Base-by-base conservation (phyloP, 2,888 invertebrate species). In the Coleophora flavipennella region DNA sequence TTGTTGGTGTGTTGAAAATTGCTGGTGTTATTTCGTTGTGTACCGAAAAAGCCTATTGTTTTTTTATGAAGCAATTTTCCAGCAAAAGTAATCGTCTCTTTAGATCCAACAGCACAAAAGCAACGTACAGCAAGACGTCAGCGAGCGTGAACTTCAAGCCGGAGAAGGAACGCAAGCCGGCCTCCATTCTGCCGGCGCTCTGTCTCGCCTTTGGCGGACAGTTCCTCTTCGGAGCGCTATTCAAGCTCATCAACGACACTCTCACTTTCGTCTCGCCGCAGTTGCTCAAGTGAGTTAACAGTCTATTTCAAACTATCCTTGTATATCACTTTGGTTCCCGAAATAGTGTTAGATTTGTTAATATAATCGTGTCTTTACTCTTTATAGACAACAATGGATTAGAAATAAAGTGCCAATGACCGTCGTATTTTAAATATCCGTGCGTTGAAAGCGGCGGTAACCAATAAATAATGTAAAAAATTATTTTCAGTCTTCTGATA, bases 261-360 rank as follows among this genome's bases (percentile, higher is more conserved):
- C 72, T 98, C 39, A 93, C 93, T 49, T 99, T 99, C 75, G 87
- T 93, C 32, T 95, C 94, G 54, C 99, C 99, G 0, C 92, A 95
- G 73, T 85, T 99, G 56, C 87, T 97, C 44, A 91, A 89, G 96
- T 95, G 83, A 89, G 69, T 60, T 8, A 33, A 1, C 13, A 20
- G 6, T 4, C 31, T 20, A 11, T 32, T 8, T 8, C 8, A 6
- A n/a, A 29, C 8, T 29, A 29, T 29, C 2, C 8, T 6, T 6
- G 3, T 29, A 6, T 29, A 9, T n/a, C n/a, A 29, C 8, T 25
- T 37, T 31, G 6, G 20, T 20, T 20, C n/a, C n/a, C n/a, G n/a
- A n/a, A n/a, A n/a, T 20, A 20, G 3, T 20, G 3, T 20, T 20
- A 20, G 6, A 4, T 20, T 4, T 20, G 3, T 20, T 20, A 20